A percentile compares a stretch with the other conserved stretches of the same genome.
phyloP scores from a whole-genome alignment of 2,113 vertebrate species.

The Triplophysa tibetana region DNA sequence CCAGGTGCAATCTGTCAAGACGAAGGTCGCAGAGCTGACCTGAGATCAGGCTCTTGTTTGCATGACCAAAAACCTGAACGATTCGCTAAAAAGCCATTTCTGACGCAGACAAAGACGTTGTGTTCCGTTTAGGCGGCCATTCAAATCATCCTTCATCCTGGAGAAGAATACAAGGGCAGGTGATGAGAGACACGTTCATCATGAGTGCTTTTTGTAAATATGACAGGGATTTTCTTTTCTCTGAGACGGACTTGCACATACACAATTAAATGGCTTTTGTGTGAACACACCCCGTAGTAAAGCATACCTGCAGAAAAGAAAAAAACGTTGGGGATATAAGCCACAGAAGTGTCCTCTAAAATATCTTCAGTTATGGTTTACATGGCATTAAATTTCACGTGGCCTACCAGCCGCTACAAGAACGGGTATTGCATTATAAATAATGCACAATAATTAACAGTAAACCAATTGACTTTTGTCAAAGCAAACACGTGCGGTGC shows the following conservation, averaged over 20 bases:
- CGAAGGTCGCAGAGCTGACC: constrained; percentile 35
- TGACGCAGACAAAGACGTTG: constrained; percentile 32
- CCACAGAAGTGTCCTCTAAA: constrained; percentile 12
- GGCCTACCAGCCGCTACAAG: too few species aligned
- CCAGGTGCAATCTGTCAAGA: constrained; percentile 51
- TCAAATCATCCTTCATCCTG: constrained; percentile 42
- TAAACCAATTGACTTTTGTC: neutral
- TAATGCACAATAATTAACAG: neutral
- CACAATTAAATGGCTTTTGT: constrained; percentile 51
- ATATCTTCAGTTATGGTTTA: constrained; percentile 4
- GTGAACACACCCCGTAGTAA: constrained; percentile 54
- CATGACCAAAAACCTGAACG: constrained; percentile 37
- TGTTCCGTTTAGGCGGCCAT: constrained; percentile 43
- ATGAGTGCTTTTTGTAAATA: constrained; percentile 51
- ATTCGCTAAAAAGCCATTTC: constrained; percentile 43
- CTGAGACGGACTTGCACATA: constrained; percentile 45
- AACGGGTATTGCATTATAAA: neutral
- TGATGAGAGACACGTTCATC: constrained; percentile 46
- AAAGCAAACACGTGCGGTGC: neutral
- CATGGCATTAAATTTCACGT: neutral
- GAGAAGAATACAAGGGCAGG: constrained; percentile 46
- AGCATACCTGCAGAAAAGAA: constrained; percentile 44
- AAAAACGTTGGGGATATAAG: constrained; percentile 42
- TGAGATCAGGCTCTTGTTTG: constrained; percentile 45
- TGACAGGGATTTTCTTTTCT: constrained; percentile 50